Conservation (phyloP, 2,888 invertebrate genomes). For the Carpatolechia fugitivella region DNA sequence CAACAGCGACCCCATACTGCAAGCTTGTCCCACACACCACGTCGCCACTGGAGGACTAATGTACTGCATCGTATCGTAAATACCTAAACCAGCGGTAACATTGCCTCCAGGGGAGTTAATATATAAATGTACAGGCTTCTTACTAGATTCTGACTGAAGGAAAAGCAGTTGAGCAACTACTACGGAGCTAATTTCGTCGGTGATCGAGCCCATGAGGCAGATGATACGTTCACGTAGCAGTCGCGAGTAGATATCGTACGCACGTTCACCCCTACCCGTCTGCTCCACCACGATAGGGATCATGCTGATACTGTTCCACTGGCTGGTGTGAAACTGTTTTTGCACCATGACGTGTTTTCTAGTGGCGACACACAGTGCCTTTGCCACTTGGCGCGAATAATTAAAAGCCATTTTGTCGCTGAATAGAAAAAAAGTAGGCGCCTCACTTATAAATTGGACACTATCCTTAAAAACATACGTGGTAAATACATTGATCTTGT, state of each 20-base stretch:
- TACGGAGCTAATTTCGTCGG: slow-evolving; percentile 93
- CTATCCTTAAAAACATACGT: no score
- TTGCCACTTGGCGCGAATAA: slow-evolving; percentile 45
- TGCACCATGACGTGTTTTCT: slow-evolving; percentile 19
- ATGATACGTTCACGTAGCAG: slow-evolving; percentile 98
- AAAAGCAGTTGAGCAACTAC: slow-evolving; percentile 99
- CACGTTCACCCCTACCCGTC: slow-evolving; percentile 97
- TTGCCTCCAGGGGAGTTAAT: slow-evolving; percentile 97
- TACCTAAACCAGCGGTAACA: slow-evolving; percentile 97
- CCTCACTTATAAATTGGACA: no score
- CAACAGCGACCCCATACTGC: slow-evolving; percentile 97
- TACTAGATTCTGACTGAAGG: slow-evolving; percentile 94
- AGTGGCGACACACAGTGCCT: background rate
- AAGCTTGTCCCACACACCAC: slow-evolving; percentile 98
- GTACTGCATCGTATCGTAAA: slow-evolving; percentile 99
- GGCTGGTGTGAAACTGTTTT: slow-evolving; percentile 44
- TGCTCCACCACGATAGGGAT: slow-evolving; percentile 98
- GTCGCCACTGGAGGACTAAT: slow-evolving; percentile 98
- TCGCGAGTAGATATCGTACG: slow-evolving; percentile 98
- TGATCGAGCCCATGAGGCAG: slow-evolving; percentile 98
- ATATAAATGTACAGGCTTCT: slow-evolving; percentile 98
- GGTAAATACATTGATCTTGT: no score
- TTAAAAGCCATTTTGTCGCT: slow-evolving; percentile 53
- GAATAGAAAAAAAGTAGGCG: no score
- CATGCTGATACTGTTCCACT: slow-evolving; percentile 61